phyloP scores from a whole-genome alignment of 2,888 invertebrate species.

The Listrodromus nycthemerus region DNA sequence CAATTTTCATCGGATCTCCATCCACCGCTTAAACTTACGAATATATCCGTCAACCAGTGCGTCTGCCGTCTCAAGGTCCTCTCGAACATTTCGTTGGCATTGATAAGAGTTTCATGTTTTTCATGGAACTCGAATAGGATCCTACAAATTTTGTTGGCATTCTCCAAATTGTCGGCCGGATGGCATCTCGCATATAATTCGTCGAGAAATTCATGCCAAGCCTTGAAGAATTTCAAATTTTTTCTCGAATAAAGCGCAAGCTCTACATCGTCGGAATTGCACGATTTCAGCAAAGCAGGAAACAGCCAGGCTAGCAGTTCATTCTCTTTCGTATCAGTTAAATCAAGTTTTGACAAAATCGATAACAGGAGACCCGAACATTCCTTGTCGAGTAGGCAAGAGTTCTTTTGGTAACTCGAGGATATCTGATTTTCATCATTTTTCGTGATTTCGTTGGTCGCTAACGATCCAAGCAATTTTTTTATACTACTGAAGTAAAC shows the following conservation, averaged over 20 bases:
- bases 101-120: conserved; percentile 65
- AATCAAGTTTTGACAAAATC: conserved; percentile 78
- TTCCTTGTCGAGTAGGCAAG: conserved; percentile 41
- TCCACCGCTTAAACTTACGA: conserved; percentile 73
- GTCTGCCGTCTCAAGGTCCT: conserved; percentile 72
- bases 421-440: conserved; percentile 26
- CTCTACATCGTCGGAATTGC: conserved; percentile 73
- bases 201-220: conserved; percentile 77
- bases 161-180: conserved; percentile 65
- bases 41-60: conserved; percentile 80
- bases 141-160: conserved; percentile 71
- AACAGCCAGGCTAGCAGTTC: conserved; percentile 75
- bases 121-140: conserved; percentile 71
- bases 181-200: conserved; percentile 69
- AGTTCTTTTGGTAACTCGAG: conserved; percentile 9
- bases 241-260: conserved; percentile 77
- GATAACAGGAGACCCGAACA: conserved; percentile 72
- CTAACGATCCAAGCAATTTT: conserved; percentile 66
- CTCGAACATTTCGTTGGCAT: conserved; percentile 75
- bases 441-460: background rate
- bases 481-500: conserved; percentile 74
- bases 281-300: conserved; percentile 72
- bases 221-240: conserved; percentile 73
- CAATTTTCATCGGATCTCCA: background rate
- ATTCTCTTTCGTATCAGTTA: conserved; percentile 73